Evolutionary conservation across 2,888 invertebrate genomes (phyloP), one percentile per base, ranked within the genome.

Genomic region (Oxycera nigricornis): DNA sequence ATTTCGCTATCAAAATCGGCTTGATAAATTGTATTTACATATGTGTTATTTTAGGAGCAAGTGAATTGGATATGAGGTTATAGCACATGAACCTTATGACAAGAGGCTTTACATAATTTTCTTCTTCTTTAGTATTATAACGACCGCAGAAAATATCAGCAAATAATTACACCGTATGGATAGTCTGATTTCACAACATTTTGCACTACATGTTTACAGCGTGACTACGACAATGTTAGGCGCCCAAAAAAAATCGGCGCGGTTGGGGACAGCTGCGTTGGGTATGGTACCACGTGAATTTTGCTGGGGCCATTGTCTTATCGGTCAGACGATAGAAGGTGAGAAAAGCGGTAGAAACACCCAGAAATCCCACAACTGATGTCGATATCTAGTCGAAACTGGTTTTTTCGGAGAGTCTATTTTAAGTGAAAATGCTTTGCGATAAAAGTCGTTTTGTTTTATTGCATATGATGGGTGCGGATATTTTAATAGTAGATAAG

Each of bases 291-390:
- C 39, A 9, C 62, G 26, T 39, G 26, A 39, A 62, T 26, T 62
- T 67, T 67, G n/a, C 41, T 41, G 67, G 67, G 67, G 46, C 67
- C 67, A 67, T 41, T 41, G 39, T 67, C 67, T 67, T 67, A 67
- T 67, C 67, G 67, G 67, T 67, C 67, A 62, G 62, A 59, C 30
- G 28, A 11, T 22, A 35, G 62, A 62, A 62, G 39, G 39, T 35
- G 35, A 67, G 46, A 67, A 41, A 41, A 41, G 4, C n/a, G 24
- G 14, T 7, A 67, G 46, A 65, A 22, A 67, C 22, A 20, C 31
- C 20, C 39, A 39, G 26, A 24, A 67, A 46, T 39, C 22, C 14
- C 26, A 4, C 46, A 41, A 41, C 14, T 22, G 41, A 67, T 35
- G 62, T 62, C 35, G 39, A 9, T 17, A 20, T 20, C 35, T 39